Percentiles rank a stretch among this genome's conserved stretches.
Evolutionary conservation across 2,888 invertebrate genomes (phyloP).

Genomic region (Mythimna loreyi): DNA sequence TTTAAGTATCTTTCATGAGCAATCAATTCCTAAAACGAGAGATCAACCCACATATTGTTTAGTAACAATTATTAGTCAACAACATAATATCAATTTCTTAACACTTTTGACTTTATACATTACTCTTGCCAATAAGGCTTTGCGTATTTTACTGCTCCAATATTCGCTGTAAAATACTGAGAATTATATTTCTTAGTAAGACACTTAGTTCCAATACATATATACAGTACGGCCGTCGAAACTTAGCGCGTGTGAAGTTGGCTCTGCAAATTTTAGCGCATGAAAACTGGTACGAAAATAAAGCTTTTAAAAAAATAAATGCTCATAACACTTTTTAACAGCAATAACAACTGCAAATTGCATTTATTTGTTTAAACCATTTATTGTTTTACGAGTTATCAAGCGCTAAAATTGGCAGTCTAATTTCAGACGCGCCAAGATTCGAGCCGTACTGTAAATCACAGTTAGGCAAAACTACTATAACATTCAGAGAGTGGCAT

Average conservation of each 20-base stretch:
- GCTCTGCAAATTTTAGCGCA: too few relatives aligned
- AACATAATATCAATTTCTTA: conserved; percentile 2
- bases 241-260: too few relatives aligned
- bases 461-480: conserved; percentile 41
- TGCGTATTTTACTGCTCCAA: conserved; percentile 24
- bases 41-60: conserved; percentile 46
- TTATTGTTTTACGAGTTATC: too few relatives aligned
- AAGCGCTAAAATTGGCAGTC: too few relatives aligned
- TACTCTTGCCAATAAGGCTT: conserved; percentile 25
- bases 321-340: too few relatives aligned
- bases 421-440: too few relatives aligned
- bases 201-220: conserved; percentile 51
- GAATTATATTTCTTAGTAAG: conserved; percentile 41
- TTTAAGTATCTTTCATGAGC: conserved; percentile 85
- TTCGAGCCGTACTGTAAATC: too few relatives aligned
- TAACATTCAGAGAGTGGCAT: conserved; percentile 27
- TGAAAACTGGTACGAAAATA: too few relatives aligned
- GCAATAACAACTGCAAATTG: too few relatives aligned
- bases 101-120: conserved; percentile 9
- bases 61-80: conserved; percentile 21
- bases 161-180: conserved; percentile 36
- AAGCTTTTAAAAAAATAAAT: too few relatives aligned
- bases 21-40: conserved; percentile 68
- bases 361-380: too few relatives aligned
- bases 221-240: too few relatives aligned